Base-by-base conservation (phyloP, 2,888 invertebrate genomes). In the Pristionchus entomophagus region DNA sequence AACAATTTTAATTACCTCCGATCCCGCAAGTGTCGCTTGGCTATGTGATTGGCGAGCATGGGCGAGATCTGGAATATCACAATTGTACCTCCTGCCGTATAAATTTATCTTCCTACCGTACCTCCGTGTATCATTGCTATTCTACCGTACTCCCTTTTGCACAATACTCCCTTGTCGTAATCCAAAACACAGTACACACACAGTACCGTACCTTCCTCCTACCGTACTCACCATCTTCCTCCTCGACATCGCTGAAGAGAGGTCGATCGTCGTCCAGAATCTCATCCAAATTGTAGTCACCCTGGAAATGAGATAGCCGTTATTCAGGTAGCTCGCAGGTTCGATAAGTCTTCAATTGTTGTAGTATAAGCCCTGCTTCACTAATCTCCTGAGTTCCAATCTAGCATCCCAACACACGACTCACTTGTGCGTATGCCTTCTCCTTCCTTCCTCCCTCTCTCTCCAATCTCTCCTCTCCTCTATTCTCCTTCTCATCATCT, bases 401-500 rank as follows among this genome's bases (percentile, higher is more conserved):
- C n/a, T n/a, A n/a, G n/a, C n/a, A n/a, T n/a, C n/a, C n/a, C n/a
- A n/a, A n/a, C n/a, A n/a, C n/a, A n/a, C n/a, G 8, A 12, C 73
- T 73, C 19, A 73, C 73, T 38, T 73, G 73, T 6, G 73, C 38
- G 65, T 35, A 65, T 35, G 10, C 26, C 17, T 45, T 41, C 73
- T 26, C 22, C 38, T 73, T 38, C 38, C 22, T 5, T 35, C 38
- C 35, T 69, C 65, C 38, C 41, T 73, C 38, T 12, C 17, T 26
- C 12, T 73, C 73, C 41, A 41, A 26, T 26, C 73, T 73, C 35
- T 35, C 35, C 22, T 45, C 73, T 73, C 73, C 32, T 41, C 22
- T 73, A 26, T 73, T 73, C 73, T 73, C 73, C 41, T 73, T 73
- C 38, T 73, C 73, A 2, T 41, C 73, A 73, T 73, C 41, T n/a